Evolutionary conservation across 2,797 vertebrate species (phyloP), one percentile per base, ranked within the genome.

Genomic region (Acanthornis magna): DNA sequence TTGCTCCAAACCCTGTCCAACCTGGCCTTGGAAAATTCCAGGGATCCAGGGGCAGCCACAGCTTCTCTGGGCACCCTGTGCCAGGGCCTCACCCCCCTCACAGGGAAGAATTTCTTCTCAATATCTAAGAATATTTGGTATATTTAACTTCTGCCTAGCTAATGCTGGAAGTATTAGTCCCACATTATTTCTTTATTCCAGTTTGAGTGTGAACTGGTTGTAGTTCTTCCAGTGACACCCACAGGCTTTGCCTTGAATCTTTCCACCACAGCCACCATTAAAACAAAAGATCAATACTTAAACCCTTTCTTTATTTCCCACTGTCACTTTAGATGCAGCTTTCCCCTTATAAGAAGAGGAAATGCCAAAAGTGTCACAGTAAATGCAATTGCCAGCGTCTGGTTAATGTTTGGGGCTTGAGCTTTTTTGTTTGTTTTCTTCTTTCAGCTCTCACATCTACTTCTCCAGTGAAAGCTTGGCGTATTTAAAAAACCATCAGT

Each of bases 311-410:
- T 78, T 91, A 67, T 90, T 88, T 85, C 48, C 55, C 60, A n/a
- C 48, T 81, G 74, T 75, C 74, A 50, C n/a, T 96, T 95, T 10
- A 61, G 63, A 82, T 23, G 34, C 62, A 62, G 53, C 62, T 80
- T 93, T 67, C 36, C 68, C 50, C 12, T 7, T 8, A 2, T 7
- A 57, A 80, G 47, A 63, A 90, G 53, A 96, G 91, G 88, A 95
- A 95, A 93, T 93, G 87, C 88, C 93, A 61, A 53, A 94, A 91
- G 53, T 90, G 88, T 92, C 88, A 95, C 92, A 84, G 85, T 86
- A 96, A 96, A 97, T 85, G 73, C 54, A 96, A 96, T 97, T 94
- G 96, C 45, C 91, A 88, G 54, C 48, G 58, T 92, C 95, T 85
- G 89, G 54, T 62, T 82, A 93, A 78, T 40, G 61, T 85, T 68